Conservation (phyloP, 1,140 invertebrate genomes). For the Neoseiulus cucumeris region DNA sequence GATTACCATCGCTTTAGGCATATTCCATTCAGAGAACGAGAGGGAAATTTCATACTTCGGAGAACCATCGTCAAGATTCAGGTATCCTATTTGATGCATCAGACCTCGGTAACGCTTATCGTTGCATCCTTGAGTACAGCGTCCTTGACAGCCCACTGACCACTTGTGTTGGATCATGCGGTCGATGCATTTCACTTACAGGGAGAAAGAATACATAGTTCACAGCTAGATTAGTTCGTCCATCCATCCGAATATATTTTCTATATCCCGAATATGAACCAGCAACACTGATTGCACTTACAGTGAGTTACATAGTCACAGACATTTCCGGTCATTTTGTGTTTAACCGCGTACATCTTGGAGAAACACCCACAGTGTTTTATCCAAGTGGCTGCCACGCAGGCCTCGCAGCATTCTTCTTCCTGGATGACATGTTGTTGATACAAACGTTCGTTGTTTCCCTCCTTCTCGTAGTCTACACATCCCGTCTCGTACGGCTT, state of each 20-base stretch:
- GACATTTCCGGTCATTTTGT: not conserved
- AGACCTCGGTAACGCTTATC: constrained; percentile 1
- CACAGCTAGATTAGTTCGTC: too few relatives aligned
- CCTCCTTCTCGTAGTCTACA: not conserved
- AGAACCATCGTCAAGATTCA: not conserved
- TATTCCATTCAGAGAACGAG: too few relatives aligned
- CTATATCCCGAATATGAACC: not conserved
- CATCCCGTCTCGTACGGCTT: not conserved
- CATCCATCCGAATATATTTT: too few relatives aligned
- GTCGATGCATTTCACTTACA: constrained; percentile 2
- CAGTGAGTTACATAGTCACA: not conserved
- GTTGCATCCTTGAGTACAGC: not conserved
- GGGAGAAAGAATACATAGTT: not conserved
- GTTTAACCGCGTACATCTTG: constrained; percentile 8
- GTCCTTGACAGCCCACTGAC: not conserved
- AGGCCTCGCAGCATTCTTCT: not conserved
- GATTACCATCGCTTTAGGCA: too few relatives aligned
- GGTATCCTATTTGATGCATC: constrained; percentile 4
- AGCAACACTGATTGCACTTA: not conserved
- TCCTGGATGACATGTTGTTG: not conserved
- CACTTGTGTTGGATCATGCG: not conserved
- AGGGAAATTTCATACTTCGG: not conserved
- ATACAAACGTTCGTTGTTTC: not conserved
- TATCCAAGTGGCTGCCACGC: constrained; percentile 6
- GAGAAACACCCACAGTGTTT: constrained; percentile 6